Evolutionary conservation across 2,888 invertebrate species (phyloP), one percentile per base, ranked within the genome.

Genomic region (Lacanobia wlatinum): DNA sequence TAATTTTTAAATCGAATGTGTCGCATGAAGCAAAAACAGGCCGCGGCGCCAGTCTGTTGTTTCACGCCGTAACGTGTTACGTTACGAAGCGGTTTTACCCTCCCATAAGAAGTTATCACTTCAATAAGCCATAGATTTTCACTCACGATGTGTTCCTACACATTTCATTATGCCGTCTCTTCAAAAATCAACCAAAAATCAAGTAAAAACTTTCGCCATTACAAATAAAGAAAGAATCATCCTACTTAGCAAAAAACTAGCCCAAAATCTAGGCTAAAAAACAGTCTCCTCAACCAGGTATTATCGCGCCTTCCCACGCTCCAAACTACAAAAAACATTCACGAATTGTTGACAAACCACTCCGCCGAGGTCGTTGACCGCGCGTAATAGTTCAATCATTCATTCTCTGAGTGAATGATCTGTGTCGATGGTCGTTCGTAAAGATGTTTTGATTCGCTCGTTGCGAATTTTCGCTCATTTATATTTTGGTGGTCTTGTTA

Each of bases 341-440:
- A 73, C 77, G 66, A 87, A 83, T 85, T 86, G 87, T 86, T 86
- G 87, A 86, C 86, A 85, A 87, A 85, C 87, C 84, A 65, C 86
- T 83, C 68, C 53, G 40, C 34, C 1, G 76, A 63, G 82, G 74
- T 80, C 68, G 61, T 63, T 69, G 85, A 79, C 87, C 86, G 78
- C 63, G 70, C 64, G 81, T 87, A 82, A 84, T 84, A 84, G 79
- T 87, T 86, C 87, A 86, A 73, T 87, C 84, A 85, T 78, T 87
- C 85, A 85, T 83, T 87, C 81, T 75, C 38, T 75, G 72, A 73
- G 61, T 74, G 78, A 77, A 80, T 69, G 65, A 82, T 82, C 75
- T 76, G 84, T 69, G 68, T 53, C 74, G 80, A 60, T 55, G 62
- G 18, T 63, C 66, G 69, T 65, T 79, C 67, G n/a, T 12, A 43